Percentiles rank a stretch among this genome's conserved stretches.
Conservation (phyloP, 2,888 invertebrate species). For the Autographa gamma region DNA sequence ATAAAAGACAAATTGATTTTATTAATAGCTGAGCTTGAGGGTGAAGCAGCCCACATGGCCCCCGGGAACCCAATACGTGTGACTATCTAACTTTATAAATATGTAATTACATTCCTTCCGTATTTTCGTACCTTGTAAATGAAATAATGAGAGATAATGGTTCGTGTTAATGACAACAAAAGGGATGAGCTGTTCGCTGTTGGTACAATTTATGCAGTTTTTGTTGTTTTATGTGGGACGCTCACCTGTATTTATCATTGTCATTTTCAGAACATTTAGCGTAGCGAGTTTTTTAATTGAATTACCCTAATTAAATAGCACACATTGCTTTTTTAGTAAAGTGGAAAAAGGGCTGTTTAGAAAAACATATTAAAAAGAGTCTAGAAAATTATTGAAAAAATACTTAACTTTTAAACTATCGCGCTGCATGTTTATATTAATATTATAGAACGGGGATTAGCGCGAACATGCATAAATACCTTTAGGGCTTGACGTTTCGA, state of each 20-base stretch:
- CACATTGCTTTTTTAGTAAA: too few species aligned
- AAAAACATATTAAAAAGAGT: background rate
- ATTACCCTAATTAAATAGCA: too few species aligned
- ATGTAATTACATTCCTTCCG: slow-evolving; percentile 36
- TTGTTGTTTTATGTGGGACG: slow-evolving; percentile 1
- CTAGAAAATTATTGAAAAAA: background rate
- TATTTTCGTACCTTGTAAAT: slow-evolving; percentile 19
- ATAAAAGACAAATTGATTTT: slow-evolving; percentile 65
- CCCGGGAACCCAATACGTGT: slow-evolving; percentile 48
- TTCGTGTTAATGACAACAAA: slow-evolving; percentile 15
- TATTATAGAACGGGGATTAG: too few species aligned
- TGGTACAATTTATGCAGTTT: slow-evolving; percentile 18
- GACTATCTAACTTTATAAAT: slow-evolving; percentile 45
- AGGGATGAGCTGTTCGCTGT: slow-evolving; percentile 18
- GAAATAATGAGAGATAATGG: slow-evolving; percentile 39
- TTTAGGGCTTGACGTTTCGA: too few species aligned
- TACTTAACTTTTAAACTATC: too few species aligned
- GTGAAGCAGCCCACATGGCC: slow-evolving; percentile 39
- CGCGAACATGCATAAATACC: too few species aligned
- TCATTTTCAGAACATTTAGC: slow-evolving; percentile 7
- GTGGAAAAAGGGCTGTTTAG: too few species aligned
- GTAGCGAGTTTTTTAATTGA: background rate
- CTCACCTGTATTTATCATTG: slow-evolving; percentile 15
- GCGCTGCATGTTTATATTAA: too few species aligned
- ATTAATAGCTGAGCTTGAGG: slow-evolving; percentile 60